Conservation (phyloP, 2,888 invertebrate genomes). For the Pristionchus japonicus region DNA sequence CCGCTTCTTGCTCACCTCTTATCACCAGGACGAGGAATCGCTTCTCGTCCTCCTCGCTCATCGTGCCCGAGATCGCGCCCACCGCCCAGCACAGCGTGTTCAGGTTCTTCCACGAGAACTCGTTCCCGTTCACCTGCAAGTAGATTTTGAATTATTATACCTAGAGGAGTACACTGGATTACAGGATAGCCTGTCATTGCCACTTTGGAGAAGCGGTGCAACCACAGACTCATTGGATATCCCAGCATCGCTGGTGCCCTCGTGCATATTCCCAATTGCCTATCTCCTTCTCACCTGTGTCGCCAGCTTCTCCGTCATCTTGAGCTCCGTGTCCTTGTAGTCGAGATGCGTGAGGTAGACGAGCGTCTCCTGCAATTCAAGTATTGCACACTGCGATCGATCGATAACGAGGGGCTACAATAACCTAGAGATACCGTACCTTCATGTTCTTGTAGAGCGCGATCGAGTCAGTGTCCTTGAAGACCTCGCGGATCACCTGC, state of each 20-base stretch:
- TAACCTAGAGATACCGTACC: not conserved
- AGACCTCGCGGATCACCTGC: constrained; percentile 91
- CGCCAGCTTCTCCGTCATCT: constrained; percentile 98
- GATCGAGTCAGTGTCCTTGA: constrained; percentile 99
- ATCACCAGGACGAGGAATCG: constrained; percentile 98
- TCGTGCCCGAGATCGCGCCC: constrained; percentile 97
- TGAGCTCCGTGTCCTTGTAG: constrained; percentile 95
- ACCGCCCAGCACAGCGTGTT: constrained; percentile 99
- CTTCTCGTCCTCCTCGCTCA: constrained; percentile 99
- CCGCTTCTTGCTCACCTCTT: constrained; percentile 78
- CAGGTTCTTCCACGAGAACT: constrained; percentile 99
- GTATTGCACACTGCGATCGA: not conserved
- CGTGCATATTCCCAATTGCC: not conserved
- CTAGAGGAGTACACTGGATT: not conserved
- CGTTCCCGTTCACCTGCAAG: constrained; percentile 89
- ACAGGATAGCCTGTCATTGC: not conserved
- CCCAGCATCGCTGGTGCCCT: not conserved
- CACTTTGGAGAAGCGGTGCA: not conserved
- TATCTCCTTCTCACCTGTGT: constrained; percentile 84
- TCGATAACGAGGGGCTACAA: not conserved
- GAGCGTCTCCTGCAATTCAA: constrained; percentile 62
- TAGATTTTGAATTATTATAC: not conserved
- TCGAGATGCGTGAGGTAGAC: constrained; percentile 99
- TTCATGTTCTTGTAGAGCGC: constrained; percentile 99
- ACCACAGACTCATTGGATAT: not conserved